Percentiles rank a stretch among this genome's conserved stretches.
Evolutionary conservation across 2,888 invertebrate genomes (phyloP).

Genomic region (Mythimna impura): DNA sequence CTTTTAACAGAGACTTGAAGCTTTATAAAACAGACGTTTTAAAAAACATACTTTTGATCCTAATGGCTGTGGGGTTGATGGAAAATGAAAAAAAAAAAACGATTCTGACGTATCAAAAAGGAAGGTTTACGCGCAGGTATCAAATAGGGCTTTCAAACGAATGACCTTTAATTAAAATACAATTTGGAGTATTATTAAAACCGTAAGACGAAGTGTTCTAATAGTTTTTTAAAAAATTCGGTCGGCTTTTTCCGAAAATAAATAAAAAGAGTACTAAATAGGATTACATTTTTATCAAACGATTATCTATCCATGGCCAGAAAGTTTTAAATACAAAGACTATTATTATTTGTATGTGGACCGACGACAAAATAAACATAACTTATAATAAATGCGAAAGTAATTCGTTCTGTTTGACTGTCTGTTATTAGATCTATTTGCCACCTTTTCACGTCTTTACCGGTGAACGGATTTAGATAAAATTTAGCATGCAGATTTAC

Average conservation of each 20-base stretch:
- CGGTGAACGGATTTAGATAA: neutral
- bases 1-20: neutral
- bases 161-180: constrained; percentile 11
- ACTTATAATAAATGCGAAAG: neutral
- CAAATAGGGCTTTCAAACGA: neutral
- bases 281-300: neutral
- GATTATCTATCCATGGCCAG: too few relatives aligned
- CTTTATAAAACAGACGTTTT: neutral
- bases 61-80: neutral
- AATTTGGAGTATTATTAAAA: neutral
- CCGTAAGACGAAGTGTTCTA: neutral
- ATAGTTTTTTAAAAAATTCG: neutral
- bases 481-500: neutral
- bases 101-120: neutral
- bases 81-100: constrained; percentile 3
- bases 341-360: too few relatives aligned
- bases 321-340: too few relatives aligned
- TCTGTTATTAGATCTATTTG: too few relatives aligned
- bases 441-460: too few relatives aligned
- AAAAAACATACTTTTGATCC: neutral
- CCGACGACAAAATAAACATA: too few relatives aligned
- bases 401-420: neutral
- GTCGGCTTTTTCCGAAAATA: too few relatives aligned
- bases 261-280: too few relatives aligned
- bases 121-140: constrained; percentile 20